Base-by-base conservation (phyloP, 2,888 invertebrate species). In the Thumatha senex region DNA sequence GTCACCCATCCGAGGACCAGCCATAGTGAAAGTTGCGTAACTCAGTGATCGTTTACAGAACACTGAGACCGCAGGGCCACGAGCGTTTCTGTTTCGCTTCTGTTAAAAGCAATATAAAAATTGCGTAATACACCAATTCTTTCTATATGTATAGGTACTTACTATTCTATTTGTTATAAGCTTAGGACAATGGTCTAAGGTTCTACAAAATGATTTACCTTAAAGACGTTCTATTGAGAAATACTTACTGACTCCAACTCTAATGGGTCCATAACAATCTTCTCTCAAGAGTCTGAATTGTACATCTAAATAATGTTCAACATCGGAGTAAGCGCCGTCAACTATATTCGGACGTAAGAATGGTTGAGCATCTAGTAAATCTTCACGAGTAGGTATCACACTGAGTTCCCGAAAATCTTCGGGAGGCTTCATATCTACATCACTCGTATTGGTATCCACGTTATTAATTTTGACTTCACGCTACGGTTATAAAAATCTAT, bases 251-350 rank as follows among this genome's bases (percentile, higher is more conserved):
- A 96, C 86, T 14, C 95, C 96, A 48, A 94, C 91, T 12, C 96
- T 89, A 29, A 97, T 77, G 0, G 97, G 96, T 7, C 92, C 89
- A 40, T 96, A 92, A 76, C 96, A 96, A 82, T 97, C 97, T 82
- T 97, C 96, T 11, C 96, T 90, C 45, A 97, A 80, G 18, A 97
- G 85, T 9, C 95, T 87, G 72, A 96, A 96, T 67, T 97, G 96
- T 0, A 95, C 93, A 67, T 96, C 95, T 30, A 98, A 86, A 75
- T 97, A 98, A 69, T 96, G 95, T 14, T 95, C 92, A 1, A 94
- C 88, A 64, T 93, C 89, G 5, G 83, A 73, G 74, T 96, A 97
- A 0, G 86, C 82, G 8, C 95, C 96, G 39, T 89, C 68, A 0
- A 92, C 76, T 34, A 94, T 91, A 73, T 95, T 95, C 2, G 92